phyloP scores from a whole-genome alignment of 2,797 vertebrate genomes.

The Tenualosa ilisha region DNA sequence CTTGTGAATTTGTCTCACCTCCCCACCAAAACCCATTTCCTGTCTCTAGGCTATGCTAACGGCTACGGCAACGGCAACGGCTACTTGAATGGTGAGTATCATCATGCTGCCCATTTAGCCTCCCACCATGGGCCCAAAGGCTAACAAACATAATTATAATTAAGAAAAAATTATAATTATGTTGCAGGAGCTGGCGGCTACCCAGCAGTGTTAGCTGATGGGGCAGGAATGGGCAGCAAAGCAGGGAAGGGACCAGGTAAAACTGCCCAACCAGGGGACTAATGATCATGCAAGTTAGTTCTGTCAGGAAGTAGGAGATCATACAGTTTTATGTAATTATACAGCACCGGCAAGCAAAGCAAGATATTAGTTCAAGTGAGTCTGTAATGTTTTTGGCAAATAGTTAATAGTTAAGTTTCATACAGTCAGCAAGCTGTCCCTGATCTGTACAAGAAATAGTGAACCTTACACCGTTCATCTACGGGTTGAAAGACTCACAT shows the following conservation, averaged over 20 bases:
- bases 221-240: slow-evolving; percentile 61
- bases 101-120: neutral
- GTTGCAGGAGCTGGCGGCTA: slow-evolving; percentile 70
- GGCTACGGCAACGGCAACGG: slow-evolving; percentile 61
- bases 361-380: neutral
- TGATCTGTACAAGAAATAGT: neutral
- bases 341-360: neutral
- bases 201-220: slow-evolving; percentile 68
- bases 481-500: neutral
- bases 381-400: neutral
- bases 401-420: neutral
- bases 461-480: neutral
- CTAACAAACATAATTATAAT: slow-evolving; percentile 43
- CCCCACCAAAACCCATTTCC: neutral
- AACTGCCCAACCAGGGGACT: slow-evolving; percentile 32
- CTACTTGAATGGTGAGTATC: slow-evolving; percentile 72
- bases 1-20: neutral
- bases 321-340: neutral
- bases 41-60: slow-evolving; percentile 70
- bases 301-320: neutral
- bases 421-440: neutral
- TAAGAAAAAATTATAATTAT: slow-evolving; percentile 60
- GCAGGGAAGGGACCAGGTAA: slow-evolving; percentile 71
- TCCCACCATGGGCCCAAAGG: neutral
- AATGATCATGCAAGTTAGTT: neutral